Conservation (phyloP, 2,113 vertebrate genomes). For the Verasper variegatus region DNA sequence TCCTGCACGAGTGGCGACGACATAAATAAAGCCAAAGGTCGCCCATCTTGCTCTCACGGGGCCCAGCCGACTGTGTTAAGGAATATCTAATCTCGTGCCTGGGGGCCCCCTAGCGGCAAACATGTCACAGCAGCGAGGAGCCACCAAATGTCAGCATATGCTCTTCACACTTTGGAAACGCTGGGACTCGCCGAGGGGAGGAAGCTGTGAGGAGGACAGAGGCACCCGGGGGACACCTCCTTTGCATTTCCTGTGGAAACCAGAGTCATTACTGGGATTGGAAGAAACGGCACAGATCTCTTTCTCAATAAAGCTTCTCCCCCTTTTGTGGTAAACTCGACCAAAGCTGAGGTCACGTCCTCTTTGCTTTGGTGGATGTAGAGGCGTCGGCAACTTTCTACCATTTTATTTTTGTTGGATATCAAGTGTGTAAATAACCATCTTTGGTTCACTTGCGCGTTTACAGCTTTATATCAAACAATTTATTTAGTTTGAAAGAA, state of each 20-base stretch:
- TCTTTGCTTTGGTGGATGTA: too few species aligned
- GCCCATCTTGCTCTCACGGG: conserved; percentile 40
- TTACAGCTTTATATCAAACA: too few species aligned
- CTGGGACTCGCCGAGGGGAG: not conserved
- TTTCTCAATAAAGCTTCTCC: not conserved
- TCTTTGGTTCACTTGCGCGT: not conserved
- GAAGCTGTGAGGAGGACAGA: not conserved
- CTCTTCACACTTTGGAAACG: conserved; percentile 26
- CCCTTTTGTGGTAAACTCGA: not conserved
- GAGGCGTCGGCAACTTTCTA: not conserved
- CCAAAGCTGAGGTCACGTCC: not conserved
- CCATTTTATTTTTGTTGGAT: not conserved
- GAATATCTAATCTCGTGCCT: conserved; percentile 26
- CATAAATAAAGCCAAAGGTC: conserved; percentile 82
- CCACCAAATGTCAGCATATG: conserved; percentile 38
- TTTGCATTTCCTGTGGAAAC: too few species aligned
- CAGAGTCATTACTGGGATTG: not conserved
- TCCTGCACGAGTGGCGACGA: conserved; percentile 54
- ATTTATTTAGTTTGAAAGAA: too few species aligned
- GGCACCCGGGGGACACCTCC: not conserved
- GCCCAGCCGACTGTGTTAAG: conserved; percentile 20
- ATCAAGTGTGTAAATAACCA: not conserved
- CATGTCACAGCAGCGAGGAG: conserved; percentile 25
- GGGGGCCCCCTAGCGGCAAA: conserved; percentile 52
- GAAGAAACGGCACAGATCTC: not conserved